Base-by-base conservation (phyloP, 1,140 invertebrate species). In the Cherax destructor region DNA sequence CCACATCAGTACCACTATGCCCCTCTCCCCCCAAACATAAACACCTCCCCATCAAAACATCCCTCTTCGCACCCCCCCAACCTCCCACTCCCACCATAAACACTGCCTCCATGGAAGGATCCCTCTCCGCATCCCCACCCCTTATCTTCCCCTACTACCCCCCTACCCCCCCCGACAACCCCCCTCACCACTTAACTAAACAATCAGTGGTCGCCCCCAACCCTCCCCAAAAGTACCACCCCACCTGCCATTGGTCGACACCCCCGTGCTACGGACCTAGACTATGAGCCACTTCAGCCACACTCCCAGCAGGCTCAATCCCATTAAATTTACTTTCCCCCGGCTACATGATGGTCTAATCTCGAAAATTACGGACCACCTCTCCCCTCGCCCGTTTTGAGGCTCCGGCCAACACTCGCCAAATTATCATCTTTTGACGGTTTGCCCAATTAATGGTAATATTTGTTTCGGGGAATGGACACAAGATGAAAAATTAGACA, bases 311-410 rank as follows among this genome's bases (percentile, higher is more conserved):
- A 56, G 50, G 79, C 52, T 81, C 16, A 59, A 52, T 47, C n/a
- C 79, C 50, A 59, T 81, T 81, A 18, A 81, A 81, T 81, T 81
- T 81, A 18, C 79, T 59, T 56, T 52, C n/a, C n/a, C 50, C 79
- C 24, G 49, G 79, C 50, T 50, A 81, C 47, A 59, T 81, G 79
- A 81, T 56, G 9, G 79, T 24, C 18, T 81, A 81, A 81, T 81
- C 79, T 81, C 50, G 79, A 50, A 11, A 59, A 81, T 81, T 81
- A 81, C 3, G 50, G 79, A n/a, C 49, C 79, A 52, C 50, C 79
- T 59, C 24, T n/a, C 21, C 50, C 79, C 50, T 59, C 79, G 50
- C 79, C 30, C n/a, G 56, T n/a, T 80, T 80, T 49, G 52, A 11
- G n/a, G 21, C 79, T 16, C 3, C n/a, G 30, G 56, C 52, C 52